phyloP scores from a whole-genome alignment of 2,113 vertebrate species.

The Herpailurus yagouaroundi region DNA sequence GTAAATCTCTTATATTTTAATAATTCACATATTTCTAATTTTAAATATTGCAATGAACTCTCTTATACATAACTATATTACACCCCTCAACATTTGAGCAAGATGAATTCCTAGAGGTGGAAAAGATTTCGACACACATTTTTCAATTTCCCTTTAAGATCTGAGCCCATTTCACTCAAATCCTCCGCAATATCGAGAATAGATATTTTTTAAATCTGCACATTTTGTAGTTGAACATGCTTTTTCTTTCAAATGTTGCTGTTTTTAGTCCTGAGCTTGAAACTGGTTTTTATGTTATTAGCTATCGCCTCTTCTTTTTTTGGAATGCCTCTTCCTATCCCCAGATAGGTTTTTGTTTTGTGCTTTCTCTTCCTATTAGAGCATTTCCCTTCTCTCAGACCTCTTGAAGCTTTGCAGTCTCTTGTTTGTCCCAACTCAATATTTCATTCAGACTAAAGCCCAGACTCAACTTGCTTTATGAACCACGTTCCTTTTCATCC shows the following conservation, averaged over 20 bases:
- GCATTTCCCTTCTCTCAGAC: not conserved
- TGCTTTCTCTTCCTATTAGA: not conserved
- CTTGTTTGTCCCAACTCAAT: not conserved
- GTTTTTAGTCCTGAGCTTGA: not conserved
- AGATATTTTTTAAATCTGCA: not conserved
- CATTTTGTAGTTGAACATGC: not conserved
- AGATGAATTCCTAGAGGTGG: not conserved
- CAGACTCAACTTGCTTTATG: not conserved
- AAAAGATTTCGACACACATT: not conserved
- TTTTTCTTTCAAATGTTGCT: not conserved
- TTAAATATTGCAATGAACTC: not conserved
- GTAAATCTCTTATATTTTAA: not conserved
- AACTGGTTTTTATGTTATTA: not conserved
- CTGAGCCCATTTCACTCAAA: not conserved
- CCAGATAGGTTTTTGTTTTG: not conserved
- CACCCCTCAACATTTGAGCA: not conserved
- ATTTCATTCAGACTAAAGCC: slow-evolving; percentile 29
- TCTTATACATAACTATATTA: not conserved
- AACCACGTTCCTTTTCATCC: not conserved
- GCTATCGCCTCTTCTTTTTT: not conserved
- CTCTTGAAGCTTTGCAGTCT: not conserved
- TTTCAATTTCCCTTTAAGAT: slow-evolving; percentile 15
- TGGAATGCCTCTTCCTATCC: not conserved
- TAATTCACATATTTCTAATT: slow-evolving; percentile 28
- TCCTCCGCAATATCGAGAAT: not conserved